These are phyloP conservation scores for Drosophila dives DNA, from an alignment of 2,888 invertebrate species.

Conservation along the genomic window DNA sequence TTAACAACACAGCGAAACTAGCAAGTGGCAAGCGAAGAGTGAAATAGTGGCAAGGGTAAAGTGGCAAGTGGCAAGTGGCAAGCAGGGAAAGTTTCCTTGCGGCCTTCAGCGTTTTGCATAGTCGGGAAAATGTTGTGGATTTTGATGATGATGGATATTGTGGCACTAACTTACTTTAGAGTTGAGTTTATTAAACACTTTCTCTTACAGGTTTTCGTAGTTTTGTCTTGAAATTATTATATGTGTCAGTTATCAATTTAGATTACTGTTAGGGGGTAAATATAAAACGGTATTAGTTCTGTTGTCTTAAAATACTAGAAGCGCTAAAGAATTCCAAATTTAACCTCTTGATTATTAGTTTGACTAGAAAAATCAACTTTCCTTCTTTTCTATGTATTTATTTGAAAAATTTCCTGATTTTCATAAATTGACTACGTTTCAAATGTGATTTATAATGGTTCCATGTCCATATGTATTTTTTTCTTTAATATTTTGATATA, in stretches of 20 bases:
- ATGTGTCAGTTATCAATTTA: background rate
- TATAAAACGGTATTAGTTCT: background rate
- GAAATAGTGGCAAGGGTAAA: conserved; percentile 23
- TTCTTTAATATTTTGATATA: too few relatives aligned
- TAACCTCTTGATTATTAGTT: background rate
- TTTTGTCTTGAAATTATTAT: background rate
- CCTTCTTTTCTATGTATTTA: background rate
- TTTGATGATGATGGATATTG: conserved; percentile 55
- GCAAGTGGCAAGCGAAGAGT: conserved; percentile 48
- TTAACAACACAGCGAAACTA: conserved; percentile 51
- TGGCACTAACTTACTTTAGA: conserved; percentile 19
- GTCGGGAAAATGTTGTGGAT: conserved; percentile 30
- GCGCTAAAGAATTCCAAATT: background rate
- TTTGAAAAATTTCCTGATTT: background rate
- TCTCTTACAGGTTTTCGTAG: background rate
- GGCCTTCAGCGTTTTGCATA: conserved; percentile 28
- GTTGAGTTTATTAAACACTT: conserved; percentile 39
- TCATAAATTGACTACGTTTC: too few relatives aligned
- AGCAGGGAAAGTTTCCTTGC: conserved; percentile 12
- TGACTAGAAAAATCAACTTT: background rate
- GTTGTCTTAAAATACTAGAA: background rate
- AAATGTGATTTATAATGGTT: too few relatives aligned
- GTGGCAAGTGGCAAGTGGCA: conserved; percentile 16
- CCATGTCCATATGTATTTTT: too few relatives aligned
- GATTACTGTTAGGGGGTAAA: background rate